Conservation (phyloP, 2,797 vertebrate genomes). For the Mallotus villosus region DNA sequence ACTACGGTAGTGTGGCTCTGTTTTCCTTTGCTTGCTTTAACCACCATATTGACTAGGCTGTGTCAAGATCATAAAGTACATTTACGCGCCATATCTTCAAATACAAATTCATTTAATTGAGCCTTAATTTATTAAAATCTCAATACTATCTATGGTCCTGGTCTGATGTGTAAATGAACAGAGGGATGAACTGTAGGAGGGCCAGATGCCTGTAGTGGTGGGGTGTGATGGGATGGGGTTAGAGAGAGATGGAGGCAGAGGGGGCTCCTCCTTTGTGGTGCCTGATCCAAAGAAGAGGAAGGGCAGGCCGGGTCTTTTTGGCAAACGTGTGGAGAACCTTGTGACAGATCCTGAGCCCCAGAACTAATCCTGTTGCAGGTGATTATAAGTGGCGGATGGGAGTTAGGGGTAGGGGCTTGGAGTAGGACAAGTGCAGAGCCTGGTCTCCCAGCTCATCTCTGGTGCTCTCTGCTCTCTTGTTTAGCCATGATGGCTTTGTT, state of each 20-base stretch:
- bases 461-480: constrained; percentile 17
- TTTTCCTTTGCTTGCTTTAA: no score
- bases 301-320: constrained; percentile 65
- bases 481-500: constrained; percentile 9
- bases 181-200: not conserved
- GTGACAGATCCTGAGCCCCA: constrained; percentile 60
- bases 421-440: constrained; percentile 37
- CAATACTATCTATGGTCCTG: not conserved
- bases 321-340: constrained; percentile 63
- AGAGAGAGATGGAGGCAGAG: constrained; percentile 45
- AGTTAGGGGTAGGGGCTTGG: constrained; percentile 25
- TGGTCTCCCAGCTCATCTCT: constrained; percentile 30
- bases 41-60: no score
- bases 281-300: constrained; percentile 62
- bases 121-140: no score
- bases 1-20: no score
- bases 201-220: constrained; percentile 18
- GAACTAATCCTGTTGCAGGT: constrained; percentile 65
- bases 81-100: no score
- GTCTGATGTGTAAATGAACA: not conserved
- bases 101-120: no score
- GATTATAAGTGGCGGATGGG: constrained; percentile 60
- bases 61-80: no score
- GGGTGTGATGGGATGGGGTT: constrained; percentile 17
- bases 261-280: constrained; percentile 53